phyloP scores from a whole-genome alignment of 2,888 invertebrate species.

The Scaptomyza polygonia region DNA sequence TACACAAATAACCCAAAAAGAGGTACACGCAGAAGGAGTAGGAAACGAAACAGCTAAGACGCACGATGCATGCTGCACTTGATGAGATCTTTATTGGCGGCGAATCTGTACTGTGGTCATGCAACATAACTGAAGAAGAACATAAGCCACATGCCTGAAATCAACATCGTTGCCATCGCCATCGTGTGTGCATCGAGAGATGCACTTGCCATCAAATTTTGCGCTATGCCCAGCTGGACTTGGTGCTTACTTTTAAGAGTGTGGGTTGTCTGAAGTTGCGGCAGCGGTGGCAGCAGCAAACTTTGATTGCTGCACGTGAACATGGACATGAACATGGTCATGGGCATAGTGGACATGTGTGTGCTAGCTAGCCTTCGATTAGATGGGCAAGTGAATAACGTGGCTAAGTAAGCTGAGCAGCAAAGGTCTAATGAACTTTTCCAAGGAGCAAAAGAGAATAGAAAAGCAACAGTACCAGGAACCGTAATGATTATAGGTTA shows the following conservation, averaged over 20 bases:
- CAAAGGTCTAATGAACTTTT: conserved; percentile 42
- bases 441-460: background rate
- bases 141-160: conserved; percentile 59
- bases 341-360: conserved; percentile 12
- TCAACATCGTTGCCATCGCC: conserved; percentile 27
- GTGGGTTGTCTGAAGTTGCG: conserved; percentile 29
- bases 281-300: background rate
- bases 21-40: background rate
- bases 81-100: conserved; percentile 78
- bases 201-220: conserved; percentile 42
- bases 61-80: conserved; percentile 73
- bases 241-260: conserved; percentile 4
- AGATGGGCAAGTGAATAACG: conserved; percentile 37
- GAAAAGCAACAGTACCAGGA: background rate
- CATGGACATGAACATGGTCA: conserved; percentile 19
- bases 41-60: conserved; percentile 21
- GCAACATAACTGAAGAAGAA: conserved; percentile 49
- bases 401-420: conserved; percentile 19
- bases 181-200: background rate
- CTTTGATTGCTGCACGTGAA: conserved; percentile 39
- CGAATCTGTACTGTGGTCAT: conserved; percentile 35
- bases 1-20: conserved; percentile 63
- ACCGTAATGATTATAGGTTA: conserved; percentile 2
- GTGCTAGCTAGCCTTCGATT: conserved; percentile 50
- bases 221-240: conserved; percentile 8